phyloP scores from a whole-genome alignment of 2,113 vertebrate genomes.

The Hydropotes inermis region DNA sequence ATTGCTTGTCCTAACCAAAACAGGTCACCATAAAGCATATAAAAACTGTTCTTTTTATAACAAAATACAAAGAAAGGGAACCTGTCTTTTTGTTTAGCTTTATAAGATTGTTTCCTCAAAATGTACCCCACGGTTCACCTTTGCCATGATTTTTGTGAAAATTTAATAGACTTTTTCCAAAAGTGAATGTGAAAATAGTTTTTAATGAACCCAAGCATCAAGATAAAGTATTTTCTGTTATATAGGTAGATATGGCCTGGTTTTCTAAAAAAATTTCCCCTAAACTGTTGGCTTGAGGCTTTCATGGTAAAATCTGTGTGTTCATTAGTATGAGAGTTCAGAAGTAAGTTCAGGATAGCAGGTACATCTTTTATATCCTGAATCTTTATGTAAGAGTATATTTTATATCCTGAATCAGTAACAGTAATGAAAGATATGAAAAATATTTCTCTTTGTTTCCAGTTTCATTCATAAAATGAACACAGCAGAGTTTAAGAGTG shows the following conservation, averaged over 20 bases:
- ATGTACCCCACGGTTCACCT: neutral
- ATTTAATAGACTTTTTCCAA: neutral
- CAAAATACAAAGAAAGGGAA: constrained; percentile 14
- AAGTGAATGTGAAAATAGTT: neutral
- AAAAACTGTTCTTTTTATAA: neutral
- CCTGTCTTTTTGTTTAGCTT: neutral
- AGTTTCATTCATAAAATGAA: constrained; percentile 99
- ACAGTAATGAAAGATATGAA: neutral
- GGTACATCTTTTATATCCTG: neutral
- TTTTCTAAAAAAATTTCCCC: neutral
- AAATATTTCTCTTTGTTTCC: constrained; percentile 34
- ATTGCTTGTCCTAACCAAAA: neutral
- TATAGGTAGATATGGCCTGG: neutral
- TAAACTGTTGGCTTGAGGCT: neutral
- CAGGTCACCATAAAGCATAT: neutral
- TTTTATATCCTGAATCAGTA: constrained; percentile 12
- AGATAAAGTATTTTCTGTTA: neutral
- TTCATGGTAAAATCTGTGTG: neutral
- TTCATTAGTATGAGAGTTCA: neutral
- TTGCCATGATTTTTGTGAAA: neutral
- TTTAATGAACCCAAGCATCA: neutral
- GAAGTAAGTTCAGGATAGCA: neutral
- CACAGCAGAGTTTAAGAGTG: constrained; percentile 96
- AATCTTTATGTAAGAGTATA: neutral
- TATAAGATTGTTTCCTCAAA: neutral